These are phyloP conservation scores for Diacarnus erythraeanus DNA, from an alignment of 37 sponge, comb jelly and placozoan species.

Conservation along the genomic window DNA sequence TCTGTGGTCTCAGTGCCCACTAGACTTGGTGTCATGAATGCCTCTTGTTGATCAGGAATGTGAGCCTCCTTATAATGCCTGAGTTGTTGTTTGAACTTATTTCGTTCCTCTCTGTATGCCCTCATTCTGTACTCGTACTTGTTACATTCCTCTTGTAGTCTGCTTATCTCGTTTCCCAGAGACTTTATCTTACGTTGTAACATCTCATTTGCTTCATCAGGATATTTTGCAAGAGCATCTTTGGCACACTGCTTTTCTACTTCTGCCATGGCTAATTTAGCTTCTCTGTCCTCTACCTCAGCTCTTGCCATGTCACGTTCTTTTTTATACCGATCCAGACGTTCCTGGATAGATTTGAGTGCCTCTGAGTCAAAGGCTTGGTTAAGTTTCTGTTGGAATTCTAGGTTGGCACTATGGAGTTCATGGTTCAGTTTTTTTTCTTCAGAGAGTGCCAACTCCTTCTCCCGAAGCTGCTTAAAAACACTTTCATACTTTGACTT, in stretches of 20 bases:
- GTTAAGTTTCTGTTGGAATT: conserved; percentile 35
- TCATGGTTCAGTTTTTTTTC: background rate
- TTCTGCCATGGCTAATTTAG: background rate
- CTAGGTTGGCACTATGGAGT: conserved; percentile 11
- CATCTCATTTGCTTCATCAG: background rate
- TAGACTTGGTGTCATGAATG: background rate
- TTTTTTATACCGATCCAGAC: conserved; percentile 36
- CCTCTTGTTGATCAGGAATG: background rate
- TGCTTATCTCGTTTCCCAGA: background rate
- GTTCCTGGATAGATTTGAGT: conserved; percentile 21
- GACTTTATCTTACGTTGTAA: background rate
- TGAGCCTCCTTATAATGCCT: background rate
- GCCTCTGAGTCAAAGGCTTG: conserved; percentile 22
- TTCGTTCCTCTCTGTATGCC: conserved; percentile 39
- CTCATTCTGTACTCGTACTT: conserved; percentile 16
- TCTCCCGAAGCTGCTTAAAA: background rate
- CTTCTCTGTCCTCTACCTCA: conserved; percentile 9
- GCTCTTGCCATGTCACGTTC: conserved; percentile 39
- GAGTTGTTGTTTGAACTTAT: background rate
- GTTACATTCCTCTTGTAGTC: background rate
- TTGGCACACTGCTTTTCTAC: background rate
- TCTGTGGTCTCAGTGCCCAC: background rate
- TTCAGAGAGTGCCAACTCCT: background rate
- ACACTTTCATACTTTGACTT: conserved; percentile 14
- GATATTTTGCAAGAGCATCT: background rate